Percentiles rank a stretch among this genome's conserved stretches.
These are phyloP conservation scores for Protobothrops flavoviridis DNA, from an alignment of 2,113 vertebrate species.

Conservation along the genomic window DNA sequence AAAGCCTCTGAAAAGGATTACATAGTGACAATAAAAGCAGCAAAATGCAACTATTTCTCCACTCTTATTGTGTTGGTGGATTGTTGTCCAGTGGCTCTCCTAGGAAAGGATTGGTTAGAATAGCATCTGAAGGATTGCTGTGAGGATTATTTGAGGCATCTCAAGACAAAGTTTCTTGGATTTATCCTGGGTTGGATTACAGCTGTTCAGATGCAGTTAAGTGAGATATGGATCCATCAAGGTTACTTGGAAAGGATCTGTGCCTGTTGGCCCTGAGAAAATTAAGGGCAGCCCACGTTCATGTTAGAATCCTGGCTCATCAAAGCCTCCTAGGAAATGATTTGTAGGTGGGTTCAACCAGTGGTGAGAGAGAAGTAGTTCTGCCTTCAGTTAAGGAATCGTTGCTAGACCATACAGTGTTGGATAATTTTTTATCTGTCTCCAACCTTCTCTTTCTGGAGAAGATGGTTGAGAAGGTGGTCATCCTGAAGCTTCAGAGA, in stretches of 20 bases:
- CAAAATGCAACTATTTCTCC: background rate
- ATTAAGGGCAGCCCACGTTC: background rate
- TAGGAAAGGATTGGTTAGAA: background rate
- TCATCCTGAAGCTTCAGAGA: background rate
- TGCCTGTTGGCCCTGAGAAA: background rate
- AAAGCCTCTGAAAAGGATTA: background rate
- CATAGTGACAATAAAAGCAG: background rate
- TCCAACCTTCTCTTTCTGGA: background rate
- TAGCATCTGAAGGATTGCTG: background rate
- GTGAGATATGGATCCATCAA: background rate
- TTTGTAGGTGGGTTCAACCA: background rate
- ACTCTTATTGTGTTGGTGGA: background rate
- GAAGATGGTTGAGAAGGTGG: background rate
- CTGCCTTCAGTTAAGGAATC: background rate
- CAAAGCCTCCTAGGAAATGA: background rate
- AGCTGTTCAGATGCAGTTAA: background rate
- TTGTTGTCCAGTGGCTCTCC: background rate
- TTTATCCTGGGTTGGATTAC: background rate
- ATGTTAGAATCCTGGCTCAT: background rate
- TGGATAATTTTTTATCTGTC: background rate
- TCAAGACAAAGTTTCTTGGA: background rate
- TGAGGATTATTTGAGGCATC: background rate
- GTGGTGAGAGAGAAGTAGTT: background rate
- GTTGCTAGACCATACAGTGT: background rate
- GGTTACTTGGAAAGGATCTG: background rate